Conservation (phyloP, 2,113 vertebrate genomes). For the Pandion haliaetus region DNA sequence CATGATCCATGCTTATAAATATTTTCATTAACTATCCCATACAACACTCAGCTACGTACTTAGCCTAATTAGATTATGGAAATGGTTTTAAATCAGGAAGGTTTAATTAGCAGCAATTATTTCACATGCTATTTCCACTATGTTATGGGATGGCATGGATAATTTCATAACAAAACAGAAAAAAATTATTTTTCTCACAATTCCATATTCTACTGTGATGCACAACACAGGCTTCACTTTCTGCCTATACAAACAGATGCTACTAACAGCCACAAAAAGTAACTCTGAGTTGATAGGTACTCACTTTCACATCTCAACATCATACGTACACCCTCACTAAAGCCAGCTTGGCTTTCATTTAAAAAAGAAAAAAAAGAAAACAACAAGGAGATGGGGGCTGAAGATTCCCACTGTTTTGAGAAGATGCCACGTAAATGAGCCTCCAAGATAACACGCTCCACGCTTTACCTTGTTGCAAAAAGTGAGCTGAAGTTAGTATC, state of each 20-base stretch:
- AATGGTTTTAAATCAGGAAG: neutral
- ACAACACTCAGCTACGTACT: neutral
- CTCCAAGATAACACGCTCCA: neutral
- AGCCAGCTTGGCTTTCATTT: neutral
- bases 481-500: neutral
- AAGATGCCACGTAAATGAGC: neutral
- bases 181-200: neutral
- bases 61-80: slow-evolving; percentile 19
- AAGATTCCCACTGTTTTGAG: neutral
- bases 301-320: neutral
- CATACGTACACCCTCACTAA: neutral
- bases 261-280: neutral
- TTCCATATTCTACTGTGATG: neutral
- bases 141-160: neutral
- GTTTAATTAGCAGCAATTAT: slow-evolving; percentile 12
- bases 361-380: neutral
- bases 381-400: neutral
- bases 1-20: neutral
- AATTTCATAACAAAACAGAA: neutral
- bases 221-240: neutral
- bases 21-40: slow-evolving; percentile 4
- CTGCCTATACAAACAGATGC: neutral
- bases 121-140: neutral
- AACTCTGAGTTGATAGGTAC: neutral
- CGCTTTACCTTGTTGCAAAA: neutral